These are phyloP conservation scores for Trachymyrmex septentrionalis DNA, from an alignment of 1,140 invertebrate genomes.

Conservation along the genomic window DNA sequence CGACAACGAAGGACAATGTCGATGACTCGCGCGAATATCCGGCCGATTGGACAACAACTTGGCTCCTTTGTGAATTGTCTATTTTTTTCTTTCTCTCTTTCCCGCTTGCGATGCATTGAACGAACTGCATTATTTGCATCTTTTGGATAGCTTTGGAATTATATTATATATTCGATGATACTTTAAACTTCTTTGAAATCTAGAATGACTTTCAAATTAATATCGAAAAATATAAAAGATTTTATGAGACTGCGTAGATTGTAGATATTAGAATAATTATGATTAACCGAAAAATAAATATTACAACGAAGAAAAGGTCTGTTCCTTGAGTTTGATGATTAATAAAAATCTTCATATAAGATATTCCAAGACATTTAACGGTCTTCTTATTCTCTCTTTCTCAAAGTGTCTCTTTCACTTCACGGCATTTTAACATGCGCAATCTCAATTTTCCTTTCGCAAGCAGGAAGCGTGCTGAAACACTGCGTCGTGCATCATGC, in stretches of 20 bases:
- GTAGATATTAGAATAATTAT: not conserved
- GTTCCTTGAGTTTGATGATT: conserved; percentile 16
- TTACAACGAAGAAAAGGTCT: not conserved
- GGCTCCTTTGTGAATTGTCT: conserved; percentile 37
- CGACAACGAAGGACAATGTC: conserved; percentile 67
- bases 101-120: conserved; percentile 15
- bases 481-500: conserved; percentile 39
- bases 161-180: conserved; percentile 34
- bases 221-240: conserved; percentile 2
- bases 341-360: not conserved
- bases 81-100: conserved; percentile 31
- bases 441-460: conserved; percentile 53
- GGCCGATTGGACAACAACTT: conserved; percentile 56
- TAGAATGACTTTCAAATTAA: conserved; percentile 38
- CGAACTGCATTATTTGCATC: conserved; percentile 19
- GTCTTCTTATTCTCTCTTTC: conserved; percentile 2
- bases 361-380: not conserved
- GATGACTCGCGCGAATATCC: conserved; percentile 66
- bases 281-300: not conserved
- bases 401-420: conserved; percentile 38
- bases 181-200: not conserved
- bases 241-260: not conserved
- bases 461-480: conserved; percentile 35
- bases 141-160: conserved; percentile 18
- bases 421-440: conserved; percentile 39